Evolutionary conservation across 2,888 invertebrate genomes (phyloP), one percentile per base, ranked within the genome.

Genomic region (Campoplex nolae): DNA sequence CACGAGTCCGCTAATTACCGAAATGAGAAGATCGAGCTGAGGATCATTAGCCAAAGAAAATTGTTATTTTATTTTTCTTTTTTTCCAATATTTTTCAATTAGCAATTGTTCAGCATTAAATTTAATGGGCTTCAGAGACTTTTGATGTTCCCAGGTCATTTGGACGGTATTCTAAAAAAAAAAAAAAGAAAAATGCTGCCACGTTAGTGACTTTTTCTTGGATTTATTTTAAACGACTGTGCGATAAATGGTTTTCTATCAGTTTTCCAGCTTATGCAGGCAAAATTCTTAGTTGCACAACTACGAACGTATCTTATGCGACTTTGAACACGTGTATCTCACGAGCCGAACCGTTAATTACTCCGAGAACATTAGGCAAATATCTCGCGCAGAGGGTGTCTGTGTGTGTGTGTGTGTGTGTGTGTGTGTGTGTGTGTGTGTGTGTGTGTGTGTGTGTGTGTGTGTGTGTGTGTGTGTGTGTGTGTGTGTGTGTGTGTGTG

Each of bases 321-420:
- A 67, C 54, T n/a, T 68, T 32, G 42, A 68, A 78, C 81, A 87
- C 62, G 58, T 56, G 84, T 48, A 13, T 48, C 35, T 42, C 51
- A 28, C 32, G 75, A 84, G 45, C 48, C 74, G 62, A 75, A 75
- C 67, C 75, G 87, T 78, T 87, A 87, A 87, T 87, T 87, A 70
- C 77, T 81, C 38, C 48, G 68, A 32, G 78, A 84, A 70, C 84
- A 70, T 77, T 78, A 68, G 78, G 80, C 84, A 84, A 81, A 87
- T 70, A 82, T 58, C 77, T 45, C 16, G 56, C n/a, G 80, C 54
- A 68, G 16, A 80, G 35, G n/a, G 32, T 32, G 58, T 62, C 35
- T 35, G 23, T 23, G 23, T 23, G 23, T 23, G 58, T 62, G 48
- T 35, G 23, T 23, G 23, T 23, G 23, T 23, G 58, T 62, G 48